Evolutionary conservation across 2,888 invertebrate species (phyloP).

Genomic region (Tiliacea aurago): DNA sequence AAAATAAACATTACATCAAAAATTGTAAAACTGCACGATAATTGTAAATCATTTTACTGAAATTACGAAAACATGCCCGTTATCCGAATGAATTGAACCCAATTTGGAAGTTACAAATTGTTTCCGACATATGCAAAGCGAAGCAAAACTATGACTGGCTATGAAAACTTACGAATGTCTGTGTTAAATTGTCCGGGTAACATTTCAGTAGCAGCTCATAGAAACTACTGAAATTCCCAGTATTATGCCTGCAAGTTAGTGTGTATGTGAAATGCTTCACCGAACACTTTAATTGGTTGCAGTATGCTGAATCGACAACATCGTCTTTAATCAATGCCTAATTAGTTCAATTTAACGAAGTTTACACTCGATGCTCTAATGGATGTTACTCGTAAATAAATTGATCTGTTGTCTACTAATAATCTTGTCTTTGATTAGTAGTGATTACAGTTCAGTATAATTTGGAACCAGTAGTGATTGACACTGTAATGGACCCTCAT

Average conservation of each 20-base stretch:
- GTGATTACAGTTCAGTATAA: conserved; percentile 3
- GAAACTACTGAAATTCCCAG: conserved; percentile 11
- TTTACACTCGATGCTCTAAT: conserved; percentile 39
- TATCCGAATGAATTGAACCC: conserved; percentile 27
- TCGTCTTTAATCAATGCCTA: conserved; percentile 35
- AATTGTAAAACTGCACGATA: neutral
- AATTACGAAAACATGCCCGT: conserved; percentile 3
- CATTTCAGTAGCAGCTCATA: conserved; percentile 34
- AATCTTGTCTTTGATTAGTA: conserved; percentile 12
- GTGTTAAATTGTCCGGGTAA: conserved; percentile 42
- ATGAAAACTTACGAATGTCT: conserved; percentile 49
- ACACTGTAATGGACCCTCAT: conserved; percentile 20
- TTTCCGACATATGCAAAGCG: conserved; percentile 47
- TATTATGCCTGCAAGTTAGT: conserved; percentile 27
- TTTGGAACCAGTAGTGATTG: conserved; percentile 24
- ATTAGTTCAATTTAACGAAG: conserved; percentile 49
- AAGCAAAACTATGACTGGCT: conserved; percentile 42
- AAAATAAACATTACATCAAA: neutral
- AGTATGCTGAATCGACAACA: conserved; percentile 43
- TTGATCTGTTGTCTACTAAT: conserved; percentile 42
- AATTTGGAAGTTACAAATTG: conserved; percentile 35
- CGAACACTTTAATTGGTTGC: conserved; percentile 40
- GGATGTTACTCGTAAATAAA: conserved; percentile 43
- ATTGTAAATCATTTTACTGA: neutral
- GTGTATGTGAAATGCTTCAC: conserved; percentile 23